Evolutionary conservation across 1,140 invertebrate genomes (phyloP).

Genomic region (Zeugodacus cucurbitae): DNA sequence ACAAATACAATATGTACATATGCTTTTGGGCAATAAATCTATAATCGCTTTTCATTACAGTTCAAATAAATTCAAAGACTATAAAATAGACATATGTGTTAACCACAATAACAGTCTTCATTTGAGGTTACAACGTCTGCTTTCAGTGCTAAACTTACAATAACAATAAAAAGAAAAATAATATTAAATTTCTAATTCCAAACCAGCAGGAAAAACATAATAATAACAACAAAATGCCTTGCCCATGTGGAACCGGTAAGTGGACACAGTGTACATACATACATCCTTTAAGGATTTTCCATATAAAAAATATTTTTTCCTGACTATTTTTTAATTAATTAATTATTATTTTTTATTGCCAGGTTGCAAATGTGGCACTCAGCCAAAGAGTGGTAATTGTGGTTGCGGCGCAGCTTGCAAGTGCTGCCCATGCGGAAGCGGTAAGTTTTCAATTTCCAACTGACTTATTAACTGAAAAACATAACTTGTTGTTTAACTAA

Average conservation of each 20-base stretch:
- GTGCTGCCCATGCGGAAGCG: slow-evolving; percentile 18
- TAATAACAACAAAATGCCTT: background rate
- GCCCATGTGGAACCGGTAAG: slow-evolving; percentile 29
- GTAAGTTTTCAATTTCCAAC: background rate
- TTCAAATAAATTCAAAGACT: background rate
- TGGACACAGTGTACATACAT: background rate
- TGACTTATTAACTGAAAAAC: background rate
- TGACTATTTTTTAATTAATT: background rate
- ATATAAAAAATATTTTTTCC: background rate
- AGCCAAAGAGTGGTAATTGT: background rate
- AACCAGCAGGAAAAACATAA: background rate
- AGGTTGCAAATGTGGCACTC: slow-evolving; percentile 10
- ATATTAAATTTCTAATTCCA: background rate
- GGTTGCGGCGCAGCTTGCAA: background rate
- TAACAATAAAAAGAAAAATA: background rate
- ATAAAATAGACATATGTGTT: background rate
- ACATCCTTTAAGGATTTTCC: background rate
- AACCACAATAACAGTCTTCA: background rate
- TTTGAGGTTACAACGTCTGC: background rate
- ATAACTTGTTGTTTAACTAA: background rate
- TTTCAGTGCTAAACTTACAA: background rate
- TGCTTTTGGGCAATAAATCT: background rate
- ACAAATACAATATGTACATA: background rate
- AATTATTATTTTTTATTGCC: background rate
- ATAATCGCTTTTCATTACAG: background rate